Evolutionary conservation across 2,113 vertebrate species (phyloP).

Genomic region (Myocastor coypus): DNA sequence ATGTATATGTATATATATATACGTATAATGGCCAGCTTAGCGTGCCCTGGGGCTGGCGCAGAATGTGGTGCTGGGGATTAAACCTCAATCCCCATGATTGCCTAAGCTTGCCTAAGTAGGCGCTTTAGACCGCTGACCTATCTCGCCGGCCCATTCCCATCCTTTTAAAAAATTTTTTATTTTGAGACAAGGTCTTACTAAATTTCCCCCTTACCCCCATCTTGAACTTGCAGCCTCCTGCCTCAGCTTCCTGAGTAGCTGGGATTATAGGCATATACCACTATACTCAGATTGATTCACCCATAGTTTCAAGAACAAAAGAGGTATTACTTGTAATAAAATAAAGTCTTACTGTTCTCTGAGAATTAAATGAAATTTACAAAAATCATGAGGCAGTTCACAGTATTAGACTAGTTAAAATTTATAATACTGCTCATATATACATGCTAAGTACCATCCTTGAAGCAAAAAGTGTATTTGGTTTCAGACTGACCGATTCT

Average conservation of each 20-base stretch:
- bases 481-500: conserved; percentile 41
- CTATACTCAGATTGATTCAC: background rate
- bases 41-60: too few relatives aligned
- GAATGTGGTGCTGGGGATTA: too few relatives aligned
- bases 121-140: too few relatives aligned
- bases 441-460: background rate
- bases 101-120: too few relatives aligned
- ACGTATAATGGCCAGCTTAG: too few relatives aligned
- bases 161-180: background rate
- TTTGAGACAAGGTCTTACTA: background rate
- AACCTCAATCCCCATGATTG: too few relatives aligned
- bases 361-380: conserved; percentile 40
- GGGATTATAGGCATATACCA: background rate
- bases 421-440: background rate
- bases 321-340: conserved; percentile 29
- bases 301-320: conserved; percentile 28
- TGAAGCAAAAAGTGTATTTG: conserved; percentile 35
- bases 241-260: background rate
- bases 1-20: too few relatives aligned
- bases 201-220: background rate
- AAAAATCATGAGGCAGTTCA: background rate
- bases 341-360: background rate
- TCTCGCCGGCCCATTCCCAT: background rate
- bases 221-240: background rate
- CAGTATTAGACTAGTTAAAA: conserved; percentile 26